Base-by-base conservation (phyloP, 2,888 invertebrate species). In the Drosophila gaucha region DNA sequence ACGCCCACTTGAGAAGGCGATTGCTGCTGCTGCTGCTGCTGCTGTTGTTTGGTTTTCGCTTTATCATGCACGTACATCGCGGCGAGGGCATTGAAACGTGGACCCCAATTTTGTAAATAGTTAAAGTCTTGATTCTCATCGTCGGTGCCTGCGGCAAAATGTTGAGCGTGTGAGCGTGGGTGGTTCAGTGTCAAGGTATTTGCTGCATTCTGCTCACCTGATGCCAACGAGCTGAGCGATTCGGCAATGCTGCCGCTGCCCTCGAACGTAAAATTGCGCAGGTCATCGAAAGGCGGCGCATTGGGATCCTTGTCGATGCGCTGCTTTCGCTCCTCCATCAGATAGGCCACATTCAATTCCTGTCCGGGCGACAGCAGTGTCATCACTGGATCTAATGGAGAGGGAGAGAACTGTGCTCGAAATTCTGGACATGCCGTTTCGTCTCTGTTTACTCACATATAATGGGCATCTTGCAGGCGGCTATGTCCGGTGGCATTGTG, bases 181-280 rank as follows among this genome's bases (percentile, higher is more conserved):
- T 24, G 36, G 12, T 16, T 54, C 43, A 49, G 49, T 49, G 52
- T 41, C 41, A 41, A 41, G 59, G 38, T 24, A 16, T 30, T 57
- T 16, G 35, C 12, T 24, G 16, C 14, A n/a, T n/a, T n/a, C n/a
- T 8, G 30, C 8, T 52, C 93, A 97, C 97, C 97, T 90, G 98
- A 98, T 89, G 98, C 98, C 89, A 99, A 94, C 54, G 99, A 99
- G 89, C 98, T 98, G 62, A 99, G 94, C 10, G 98, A 98, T 62
- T 98, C 98, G 30, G 98, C 98, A 59, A 98, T 98, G 92, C 98
- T 98, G 93, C 98, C 98, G 90, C 97, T 98, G 38, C 99, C 99
- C 92, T 99, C 99, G 90, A 99, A 99, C 56, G 98, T 99, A 92
- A 99, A 99, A 93, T 99, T 99, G 91, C 99, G 94, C 82, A 99